Evolutionary conservation across 2,888 invertebrate species (phyloP).

Genomic region (Unio pictorum): DNA sequence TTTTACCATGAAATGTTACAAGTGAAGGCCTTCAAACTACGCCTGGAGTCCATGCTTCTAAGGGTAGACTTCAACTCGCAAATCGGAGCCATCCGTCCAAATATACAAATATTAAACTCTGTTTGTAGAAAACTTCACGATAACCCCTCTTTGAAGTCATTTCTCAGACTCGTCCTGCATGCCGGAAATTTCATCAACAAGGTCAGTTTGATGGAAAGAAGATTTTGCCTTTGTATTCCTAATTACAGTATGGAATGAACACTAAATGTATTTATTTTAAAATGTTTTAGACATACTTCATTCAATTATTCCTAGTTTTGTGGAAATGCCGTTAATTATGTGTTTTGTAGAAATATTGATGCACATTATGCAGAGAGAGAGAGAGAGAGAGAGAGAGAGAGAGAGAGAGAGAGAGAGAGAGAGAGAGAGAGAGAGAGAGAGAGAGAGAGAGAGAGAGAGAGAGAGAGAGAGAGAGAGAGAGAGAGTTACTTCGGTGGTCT

Average conservation of each 20-base stretch:
- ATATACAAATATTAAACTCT: slow-evolving; percentile 89
- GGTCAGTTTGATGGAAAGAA: slow-evolving; percentile 73
- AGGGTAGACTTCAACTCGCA: slow-evolving; percentile 95
- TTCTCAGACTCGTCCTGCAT: slow-evolving; percentile 93
- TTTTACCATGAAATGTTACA: slow-evolving; percentile 71
- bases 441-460: slow-evolving; percentile 1
- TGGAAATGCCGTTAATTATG: too few species aligned
- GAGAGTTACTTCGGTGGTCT: not conserved
- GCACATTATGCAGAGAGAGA: too few species aligned
- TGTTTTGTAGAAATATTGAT: too few species aligned
- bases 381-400: not conserved
- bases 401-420: slow-evolving; percentile 5
- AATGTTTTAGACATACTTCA: too few species aligned
- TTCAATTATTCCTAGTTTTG: too few species aligned
- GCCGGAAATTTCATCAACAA: slow-evolving; percentile 97
- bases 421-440: slow-evolving; percentile 6
- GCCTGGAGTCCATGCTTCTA: slow-evolving; percentile 95
- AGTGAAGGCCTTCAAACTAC: slow-evolving; percentile 82
- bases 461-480: slow-evolving; percentile 4
- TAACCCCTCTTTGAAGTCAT: slow-evolving; percentile 84
- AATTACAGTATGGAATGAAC: too few species aligned
- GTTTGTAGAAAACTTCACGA: slow-evolving; percentile 83
- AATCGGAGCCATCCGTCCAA: slow-evolving; percentile 89
- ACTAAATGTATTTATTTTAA: too few species aligned
- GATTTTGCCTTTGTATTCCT: not conserved